These are phyloP conservation scores for Styela clava DNA, from an alignment of 23 tunicate species.

Conservation along the genomic window DNA sequence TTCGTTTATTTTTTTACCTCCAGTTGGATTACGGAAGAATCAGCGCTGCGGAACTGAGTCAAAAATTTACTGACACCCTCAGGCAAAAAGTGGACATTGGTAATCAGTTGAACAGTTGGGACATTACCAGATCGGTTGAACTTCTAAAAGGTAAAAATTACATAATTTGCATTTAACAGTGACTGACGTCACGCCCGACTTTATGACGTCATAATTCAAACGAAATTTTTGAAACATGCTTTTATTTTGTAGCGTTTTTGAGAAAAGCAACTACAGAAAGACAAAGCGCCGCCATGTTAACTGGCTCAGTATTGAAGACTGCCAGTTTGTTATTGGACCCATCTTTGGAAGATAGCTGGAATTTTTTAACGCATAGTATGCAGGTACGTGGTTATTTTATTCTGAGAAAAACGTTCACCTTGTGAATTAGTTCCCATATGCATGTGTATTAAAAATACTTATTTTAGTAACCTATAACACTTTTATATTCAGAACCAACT, in stretches of 20 bases:
- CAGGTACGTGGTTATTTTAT: conserved; percentile 32
- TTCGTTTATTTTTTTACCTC: neutral
- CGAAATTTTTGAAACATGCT: neutral
- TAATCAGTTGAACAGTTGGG: conserved; percentile 43
- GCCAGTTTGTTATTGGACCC: conserved; percentile 45
- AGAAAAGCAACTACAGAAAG: conserved; percentile 29
- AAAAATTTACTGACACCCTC: conserved; percentile 17
- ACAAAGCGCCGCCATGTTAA: conserved; percentile 53
- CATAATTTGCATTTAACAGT: too few relatives aligned
- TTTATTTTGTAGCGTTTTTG: conserved; percentile 33
- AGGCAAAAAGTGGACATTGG: conserved; percentile 7
- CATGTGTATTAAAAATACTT: too few relatives aligned
- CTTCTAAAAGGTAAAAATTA: conserved; percentile 39
- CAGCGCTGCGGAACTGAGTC: conserved; percentile 40
- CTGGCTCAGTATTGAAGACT: conserved; percentile 41
- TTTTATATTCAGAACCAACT: conserved; percentile 33
- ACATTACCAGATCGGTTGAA: conserved; percentile 30
- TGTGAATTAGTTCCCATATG: too few relatives aligned
- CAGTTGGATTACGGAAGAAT: conserved; percentile 31
- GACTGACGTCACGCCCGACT: neutral
- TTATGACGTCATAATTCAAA: neutral
- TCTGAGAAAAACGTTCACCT: neutral
- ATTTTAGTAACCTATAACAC: too few relatives aligned
- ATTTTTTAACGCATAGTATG: conserved; percentile 1
- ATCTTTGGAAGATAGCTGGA: conserved; percentile 26